Evolutionary conservation across 2,113 vertebrate genomes (phyloP).

Genomic region (Manacus vitellinus): DNA sequence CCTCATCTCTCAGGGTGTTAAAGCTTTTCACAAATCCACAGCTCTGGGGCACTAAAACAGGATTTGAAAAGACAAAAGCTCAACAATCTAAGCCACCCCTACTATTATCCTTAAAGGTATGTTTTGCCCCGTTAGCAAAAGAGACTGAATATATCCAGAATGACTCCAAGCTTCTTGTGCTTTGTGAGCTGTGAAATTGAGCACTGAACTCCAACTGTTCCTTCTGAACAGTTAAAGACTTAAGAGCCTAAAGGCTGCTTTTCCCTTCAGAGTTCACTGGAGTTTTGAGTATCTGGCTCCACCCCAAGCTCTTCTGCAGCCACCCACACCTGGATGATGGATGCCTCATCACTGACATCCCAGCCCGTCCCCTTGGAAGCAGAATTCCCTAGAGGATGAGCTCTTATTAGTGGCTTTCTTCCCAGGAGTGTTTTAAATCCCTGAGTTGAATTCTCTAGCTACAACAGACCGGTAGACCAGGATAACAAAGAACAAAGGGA

Average conservation of each 20-base stretch:
- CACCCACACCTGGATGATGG: neutral
- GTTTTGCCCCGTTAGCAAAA: neutral
- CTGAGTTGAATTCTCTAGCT: neutral
- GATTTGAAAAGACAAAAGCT: neutral
- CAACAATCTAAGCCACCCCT: neutral
- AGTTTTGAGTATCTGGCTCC: neutral
- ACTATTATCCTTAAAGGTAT: neutral
- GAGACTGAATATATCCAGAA: neutral
- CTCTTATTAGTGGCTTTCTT: neutral
- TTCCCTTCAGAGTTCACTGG: neutral
- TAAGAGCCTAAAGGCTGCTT: neutral
- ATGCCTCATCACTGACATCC: neutral
- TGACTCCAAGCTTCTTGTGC: neutral
- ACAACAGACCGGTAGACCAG: neutral
- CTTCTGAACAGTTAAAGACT: neutral
- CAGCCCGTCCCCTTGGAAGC: neutral
- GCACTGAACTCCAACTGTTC: neutral
- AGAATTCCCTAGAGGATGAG: neutral
- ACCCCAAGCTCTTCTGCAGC: neutral
- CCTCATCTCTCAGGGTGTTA: neutral
- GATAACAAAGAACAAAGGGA: neutral
- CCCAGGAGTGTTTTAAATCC: neutral
- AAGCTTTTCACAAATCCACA: neutral
- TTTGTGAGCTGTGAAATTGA: neutral
- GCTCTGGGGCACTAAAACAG: neutral